These are phyloP conservation scores for Drosophila chauvacae DNA, from an alignment of 1,140 invertebrate genomes.

Conservation along the genomic window DNA sequence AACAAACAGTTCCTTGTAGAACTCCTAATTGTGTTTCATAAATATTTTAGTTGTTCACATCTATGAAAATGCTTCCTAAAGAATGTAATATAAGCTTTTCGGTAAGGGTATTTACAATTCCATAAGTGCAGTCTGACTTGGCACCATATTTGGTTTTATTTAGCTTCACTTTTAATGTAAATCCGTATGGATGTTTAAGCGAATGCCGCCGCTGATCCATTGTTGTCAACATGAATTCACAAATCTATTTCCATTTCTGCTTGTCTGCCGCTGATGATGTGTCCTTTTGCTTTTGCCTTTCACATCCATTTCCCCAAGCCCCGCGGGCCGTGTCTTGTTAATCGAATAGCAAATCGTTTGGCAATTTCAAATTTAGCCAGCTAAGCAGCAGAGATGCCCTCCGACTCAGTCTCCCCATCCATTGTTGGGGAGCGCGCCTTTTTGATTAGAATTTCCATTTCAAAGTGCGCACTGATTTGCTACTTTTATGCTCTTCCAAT, in stretches of 20 bases:
- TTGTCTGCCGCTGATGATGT: conserved; percentile 54
- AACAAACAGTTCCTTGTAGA: background rate
- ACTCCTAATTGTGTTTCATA: background rate
- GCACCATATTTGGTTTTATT: conserved; percentile 36
- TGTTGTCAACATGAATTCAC: conserved; percentile 78
- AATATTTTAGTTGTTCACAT: background rate
- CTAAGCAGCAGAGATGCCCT: conserved; percentile 53
- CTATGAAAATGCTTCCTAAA: background rate
- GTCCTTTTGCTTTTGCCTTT: conserved; percentile 14
- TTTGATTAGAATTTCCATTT: conserved; percentile 83
- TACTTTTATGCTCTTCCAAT: conserved; percentile 80
- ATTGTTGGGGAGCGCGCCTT: conserved; percentile 39
- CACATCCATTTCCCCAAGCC: conserved; percentile 13
- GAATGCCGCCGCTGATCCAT: conserved; percentile 46
- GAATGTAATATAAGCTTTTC: background rate
- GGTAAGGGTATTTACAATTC: conserved; percentile 24
- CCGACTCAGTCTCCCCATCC: background rate
- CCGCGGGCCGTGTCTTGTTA: conserved; percentile 63
- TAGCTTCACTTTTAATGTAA: conserved; percentile 53
- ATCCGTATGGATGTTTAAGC: conserved; percentile 41
- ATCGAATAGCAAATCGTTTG: conserved; percentile 79
- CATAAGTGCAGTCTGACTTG: background rate
- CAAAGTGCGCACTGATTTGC: conserved; percentile 77
- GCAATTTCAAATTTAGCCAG: conserved; percentile 77
- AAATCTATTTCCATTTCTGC: conserved; percentile 76